These are phyloP conservation scores for Chalcis sispes DNA, from an alignment of 2,888 invertebrate genomes.

Conservation along the genomic window DNA sequence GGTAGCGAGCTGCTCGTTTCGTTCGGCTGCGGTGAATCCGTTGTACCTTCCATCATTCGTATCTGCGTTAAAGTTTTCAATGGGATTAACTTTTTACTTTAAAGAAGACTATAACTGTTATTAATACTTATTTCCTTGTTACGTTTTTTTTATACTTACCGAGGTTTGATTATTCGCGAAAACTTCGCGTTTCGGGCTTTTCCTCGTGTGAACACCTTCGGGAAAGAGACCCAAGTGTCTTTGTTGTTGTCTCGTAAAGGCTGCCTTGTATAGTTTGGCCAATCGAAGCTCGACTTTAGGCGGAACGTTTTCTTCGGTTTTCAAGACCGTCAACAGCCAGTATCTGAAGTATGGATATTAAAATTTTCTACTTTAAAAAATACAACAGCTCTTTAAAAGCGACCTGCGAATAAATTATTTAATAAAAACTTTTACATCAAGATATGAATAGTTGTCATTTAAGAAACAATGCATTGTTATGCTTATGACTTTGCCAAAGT, in stretches of 20 bases:
- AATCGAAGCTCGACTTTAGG: constrained; percentile 84
- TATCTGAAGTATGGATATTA: constrained; percentile 77
- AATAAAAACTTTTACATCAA: no score
- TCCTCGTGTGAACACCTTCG: constrained; percentile 59
- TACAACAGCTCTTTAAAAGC: background rate
- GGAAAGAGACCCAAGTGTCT: constrained; percentile 82
- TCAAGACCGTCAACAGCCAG: constrained; percentile 89
- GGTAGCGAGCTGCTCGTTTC: background rate
- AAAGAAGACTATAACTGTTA: no score
- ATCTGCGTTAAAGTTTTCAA: background rate
- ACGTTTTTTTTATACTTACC: background rate
- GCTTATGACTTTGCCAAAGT: no score
- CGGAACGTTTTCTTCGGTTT: constrained; percentile 77
- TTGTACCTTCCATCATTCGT: background rate
- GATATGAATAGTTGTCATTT: no score
- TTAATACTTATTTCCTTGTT: no score
- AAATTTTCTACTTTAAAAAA: background rate
- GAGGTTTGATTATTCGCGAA: background rate
- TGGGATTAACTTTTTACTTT: constrained; percentile 1
- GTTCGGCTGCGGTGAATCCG: background rate
- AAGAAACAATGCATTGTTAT: no score
- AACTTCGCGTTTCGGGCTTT: constrained; percentile 50
- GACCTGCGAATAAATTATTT: no score
- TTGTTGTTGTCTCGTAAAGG: constrained; percentile 90
- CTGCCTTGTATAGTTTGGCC: constrained; percentile 87